Conservation (phyloP, 2,888 invertebrate species). For the Anoncus sp. region DNA sequence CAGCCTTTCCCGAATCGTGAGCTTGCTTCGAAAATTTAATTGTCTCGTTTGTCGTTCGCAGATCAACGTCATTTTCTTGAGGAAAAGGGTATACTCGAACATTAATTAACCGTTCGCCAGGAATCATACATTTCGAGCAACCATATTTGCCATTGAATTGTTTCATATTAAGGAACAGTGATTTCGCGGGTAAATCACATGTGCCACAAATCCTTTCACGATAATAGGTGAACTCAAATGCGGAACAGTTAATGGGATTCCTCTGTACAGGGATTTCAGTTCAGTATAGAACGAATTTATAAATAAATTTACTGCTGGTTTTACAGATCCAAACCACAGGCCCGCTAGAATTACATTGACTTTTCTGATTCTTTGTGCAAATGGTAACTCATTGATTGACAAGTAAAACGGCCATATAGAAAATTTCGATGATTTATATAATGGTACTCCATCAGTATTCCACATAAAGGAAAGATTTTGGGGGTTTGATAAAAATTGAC, state of each 20-base stretch:
- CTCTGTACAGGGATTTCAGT: neutral
- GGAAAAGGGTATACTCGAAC: neutral
- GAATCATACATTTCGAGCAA: neutral
- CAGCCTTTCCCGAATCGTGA: too few relatives aligned
- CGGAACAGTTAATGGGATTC: neutral
- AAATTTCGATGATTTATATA: constrained; percentile 35
- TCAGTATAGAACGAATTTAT: neutral
- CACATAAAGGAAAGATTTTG: constrained; percentile 13
- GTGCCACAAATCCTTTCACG: neutral
- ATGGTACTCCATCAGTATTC: constrained; percentile 40
- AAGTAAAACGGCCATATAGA: constrained; percentile 47
- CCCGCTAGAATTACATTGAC: constrained; percentile 40
- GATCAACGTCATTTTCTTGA: neutral
- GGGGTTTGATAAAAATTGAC: neutral
- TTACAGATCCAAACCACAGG: constrained; percentile 28
- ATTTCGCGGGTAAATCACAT: neutral
- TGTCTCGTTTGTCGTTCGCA: neutral
- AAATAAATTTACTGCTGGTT: constrained; percentile 31
- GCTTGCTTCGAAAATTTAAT: too few relatives aligned
- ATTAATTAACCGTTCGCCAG: neutral
- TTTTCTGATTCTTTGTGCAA: constrained; percentile 5
- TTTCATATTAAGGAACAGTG: neutral
- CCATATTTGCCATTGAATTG: neutral
- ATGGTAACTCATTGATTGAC: constrained; percentile 48
- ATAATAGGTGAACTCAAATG: neutral